Percentiles rank a stretch among this genome's conserved stretches.
Evolutionary conservation across 2,888 invertebrate genomes (phyloP).

Genomic region (Macrostomum cliftonense): DNA sequence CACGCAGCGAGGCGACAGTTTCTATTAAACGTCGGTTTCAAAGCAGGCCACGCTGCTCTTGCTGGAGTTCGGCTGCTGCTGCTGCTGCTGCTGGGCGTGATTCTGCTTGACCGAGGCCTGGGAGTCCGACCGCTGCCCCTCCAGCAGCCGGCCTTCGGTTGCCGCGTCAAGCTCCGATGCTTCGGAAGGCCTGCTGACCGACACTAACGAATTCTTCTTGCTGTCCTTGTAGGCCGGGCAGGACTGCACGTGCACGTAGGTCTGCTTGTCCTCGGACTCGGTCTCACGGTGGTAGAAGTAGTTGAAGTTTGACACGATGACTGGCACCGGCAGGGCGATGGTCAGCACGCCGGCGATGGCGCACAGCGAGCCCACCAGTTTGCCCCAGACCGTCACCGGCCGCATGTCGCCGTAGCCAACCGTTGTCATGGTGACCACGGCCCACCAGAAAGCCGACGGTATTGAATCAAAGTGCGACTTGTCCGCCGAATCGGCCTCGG

Average conservation of each 20-base stretch:
- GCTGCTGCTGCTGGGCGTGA: too few species aligned
- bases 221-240: too few species aligned
- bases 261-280: constrained; percentile 40
- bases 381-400: constrained; percentile 93
- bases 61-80: too few species aligned
- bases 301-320: constrained; percentile 99
- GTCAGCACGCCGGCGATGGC: constrained; percentile 94
- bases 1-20: too few species aligned
- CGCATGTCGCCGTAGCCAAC: constrained; percentile 99
- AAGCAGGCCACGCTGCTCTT: too few species aligned
- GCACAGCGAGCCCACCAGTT: constrained; percentile 74
- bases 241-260: constrained; percentile 11
- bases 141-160: too few species aligned
- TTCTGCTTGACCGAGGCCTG: too few species aligned
- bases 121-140: too few species aligned
- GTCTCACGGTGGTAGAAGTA: constrained; percentile 99
- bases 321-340: constrained; percentile 93
- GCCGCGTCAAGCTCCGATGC: too few species aligned
- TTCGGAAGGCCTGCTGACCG: too few species aligned
- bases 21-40: too few species aligned
- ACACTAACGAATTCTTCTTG: too few species aligned
- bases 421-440: constrained; percentile 80
- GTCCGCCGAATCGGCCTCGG: constrained; percentile 75
- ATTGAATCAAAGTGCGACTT: constrained; percentile 86
- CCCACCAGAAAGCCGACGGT: constrained; percentile 86